Evolutionary conservation across 2,888 invertebrate genomes (phyloP).

Genomic region (Lasioglossum leucozonium): DNA sequence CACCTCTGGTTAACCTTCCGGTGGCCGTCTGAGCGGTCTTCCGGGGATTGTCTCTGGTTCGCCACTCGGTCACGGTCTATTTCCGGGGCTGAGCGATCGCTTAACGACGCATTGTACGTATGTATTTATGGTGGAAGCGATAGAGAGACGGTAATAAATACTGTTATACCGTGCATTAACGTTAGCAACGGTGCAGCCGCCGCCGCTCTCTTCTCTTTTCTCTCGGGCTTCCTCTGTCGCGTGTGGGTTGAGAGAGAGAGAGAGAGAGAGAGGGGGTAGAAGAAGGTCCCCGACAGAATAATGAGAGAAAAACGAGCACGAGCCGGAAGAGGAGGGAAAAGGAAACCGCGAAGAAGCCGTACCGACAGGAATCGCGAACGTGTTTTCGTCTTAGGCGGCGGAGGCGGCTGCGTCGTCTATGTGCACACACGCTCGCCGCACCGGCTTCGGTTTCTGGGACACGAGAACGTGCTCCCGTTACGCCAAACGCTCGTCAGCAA

Average conservation of each 20-base stretch:
- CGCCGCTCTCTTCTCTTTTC: conserved; percentile 7
- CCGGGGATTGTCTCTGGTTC: conserved; percentile 80
- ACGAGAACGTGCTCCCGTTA: conserved; percentile 76
- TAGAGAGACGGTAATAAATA: conserved; percentile 74
- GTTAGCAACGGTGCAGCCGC: conserved; percentile 62
- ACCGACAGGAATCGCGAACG: conserved; percentile 29
- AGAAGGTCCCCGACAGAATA: conserved; percentile 54
- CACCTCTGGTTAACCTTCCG: conserved; percentile 75
- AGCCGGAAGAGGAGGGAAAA: not conserved
- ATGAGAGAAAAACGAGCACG: conserved; percentile 57
- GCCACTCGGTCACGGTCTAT: conserved; percentile 79
- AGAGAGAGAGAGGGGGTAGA: not conserved
- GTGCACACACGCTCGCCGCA: conserved; percentile 1
- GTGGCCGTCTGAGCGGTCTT: conserved; percentile 74
- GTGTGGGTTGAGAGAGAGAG: conserved; percentile 51
- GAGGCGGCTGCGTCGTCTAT: not conserved
- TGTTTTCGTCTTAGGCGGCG: conserved; percentile 20
- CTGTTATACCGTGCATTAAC: conserved; percentile 74
- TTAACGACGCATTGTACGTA: conserved; percentile 83
- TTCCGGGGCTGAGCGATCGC: conserved; percentile 76
- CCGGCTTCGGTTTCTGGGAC: conserved; percentile 69
- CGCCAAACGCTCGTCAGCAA: conserved; percentile 79
- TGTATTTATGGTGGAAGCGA: conserved; percentile 80
- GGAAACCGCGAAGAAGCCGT: conserved; percentile 17
- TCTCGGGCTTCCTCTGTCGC: conserved; percentile 44